These are phyloP conservation scores for Ochropleura plecta DNA, from an alignment of 2,888 invertebrate genomes.

Conservation along the genomic window DNA sequence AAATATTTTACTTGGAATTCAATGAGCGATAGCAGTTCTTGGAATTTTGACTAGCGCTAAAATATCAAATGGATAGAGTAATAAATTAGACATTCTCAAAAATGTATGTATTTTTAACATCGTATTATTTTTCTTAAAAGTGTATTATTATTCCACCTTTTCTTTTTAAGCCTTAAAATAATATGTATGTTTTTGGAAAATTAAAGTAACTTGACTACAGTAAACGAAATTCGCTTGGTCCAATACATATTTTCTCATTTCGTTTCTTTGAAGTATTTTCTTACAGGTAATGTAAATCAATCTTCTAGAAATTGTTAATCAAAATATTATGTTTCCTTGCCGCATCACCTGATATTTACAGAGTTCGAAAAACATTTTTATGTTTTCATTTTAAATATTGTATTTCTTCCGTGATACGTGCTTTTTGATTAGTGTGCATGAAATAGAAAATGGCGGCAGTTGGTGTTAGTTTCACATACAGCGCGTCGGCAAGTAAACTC, in stretches of 20 bases:
- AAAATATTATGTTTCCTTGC: conserved; percentile 50
- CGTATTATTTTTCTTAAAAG: background rate
- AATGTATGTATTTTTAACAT: background rate
- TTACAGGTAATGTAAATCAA: conserved; percentile 50
- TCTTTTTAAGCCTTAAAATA: background rate
- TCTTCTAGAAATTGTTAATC: conserved; percentile 45
- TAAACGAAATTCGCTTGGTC: conserved; percentile 1
- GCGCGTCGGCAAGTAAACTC: conserved; percentile 72
- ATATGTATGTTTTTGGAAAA: conserved; percentile 19
- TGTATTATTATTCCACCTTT: background rate
- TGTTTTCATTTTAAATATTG: conserved; percentile 29
- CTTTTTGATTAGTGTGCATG: conserved; percentile 74
- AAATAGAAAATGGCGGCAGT: conserved; percentile 71
- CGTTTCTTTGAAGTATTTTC: conserved; percentile 46
- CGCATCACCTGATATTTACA: conserved; percentile 30
- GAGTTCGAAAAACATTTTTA: conserved; percentile 10
- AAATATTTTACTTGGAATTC: conserved; percentile 8
- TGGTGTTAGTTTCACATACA: conserved; percentile 71
- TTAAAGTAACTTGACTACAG: conserved; percentile 17
- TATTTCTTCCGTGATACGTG: conserved; percentile 43
- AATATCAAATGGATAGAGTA: conserved; percentile 22
- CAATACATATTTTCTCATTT: conserved; percentile 40
- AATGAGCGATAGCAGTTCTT: background rate
- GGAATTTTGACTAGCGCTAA: background rate
- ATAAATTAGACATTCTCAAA: background rate